phyloP scores from a whole-genome alignment of 2,113 vertebrate species.

The Gambusia holbrooki region DNA sequence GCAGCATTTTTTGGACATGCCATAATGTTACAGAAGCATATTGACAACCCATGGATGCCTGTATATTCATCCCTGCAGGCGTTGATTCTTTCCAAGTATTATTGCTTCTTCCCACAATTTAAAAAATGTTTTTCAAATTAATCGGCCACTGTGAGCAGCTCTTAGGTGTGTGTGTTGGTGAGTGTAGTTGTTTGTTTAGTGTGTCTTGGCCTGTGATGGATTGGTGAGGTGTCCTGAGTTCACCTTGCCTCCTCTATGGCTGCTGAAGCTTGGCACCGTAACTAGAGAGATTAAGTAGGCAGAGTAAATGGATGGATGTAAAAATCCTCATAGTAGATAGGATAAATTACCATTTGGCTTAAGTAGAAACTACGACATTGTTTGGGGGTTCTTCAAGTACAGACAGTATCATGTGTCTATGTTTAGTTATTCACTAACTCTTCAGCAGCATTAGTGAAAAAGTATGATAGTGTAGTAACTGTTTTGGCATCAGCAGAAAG shows the following conservation, averaged over 20 bases:
- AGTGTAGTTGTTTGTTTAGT: no score
- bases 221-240: no score
- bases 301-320: background rate
- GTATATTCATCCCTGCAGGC: no score
- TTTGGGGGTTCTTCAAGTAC: conserved; percentile 15
- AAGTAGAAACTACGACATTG: background rate
- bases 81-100: no score
- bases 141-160: no score
- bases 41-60: no score
- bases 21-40: background rate
- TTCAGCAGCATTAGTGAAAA: background rate
- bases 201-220: no score
- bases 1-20: background rate
- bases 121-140: no score
- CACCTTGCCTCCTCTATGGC: background rate
- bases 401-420: background rate
- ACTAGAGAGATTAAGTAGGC: background rate
- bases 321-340: no score
- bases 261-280: background rate
- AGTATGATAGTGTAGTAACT: background rate
- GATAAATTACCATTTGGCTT: background rate
- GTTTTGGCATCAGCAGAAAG: background rate
- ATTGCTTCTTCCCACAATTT: no score
- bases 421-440: background rate
- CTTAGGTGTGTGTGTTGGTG: no score